A percentile compares a stretch with the other conserved stretches of the same genome.
These are phyloP conservation scores for Asarcornis scutulata DNA, from an alignment of 2,113 vertebrate species.

Conservation along the genomic window DNA sequence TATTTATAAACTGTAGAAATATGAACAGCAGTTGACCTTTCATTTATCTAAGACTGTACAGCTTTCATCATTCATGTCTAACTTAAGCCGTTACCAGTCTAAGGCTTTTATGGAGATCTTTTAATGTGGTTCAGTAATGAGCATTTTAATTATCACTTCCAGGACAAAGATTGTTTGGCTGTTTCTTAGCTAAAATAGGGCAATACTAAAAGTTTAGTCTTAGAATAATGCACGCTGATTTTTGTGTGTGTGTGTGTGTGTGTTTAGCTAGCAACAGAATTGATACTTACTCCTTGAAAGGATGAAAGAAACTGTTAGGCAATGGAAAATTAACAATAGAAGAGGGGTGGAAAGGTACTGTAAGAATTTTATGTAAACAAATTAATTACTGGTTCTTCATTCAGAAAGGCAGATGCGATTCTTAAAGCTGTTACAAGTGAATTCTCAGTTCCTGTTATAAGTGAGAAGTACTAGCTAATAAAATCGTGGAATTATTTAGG, in stretches of 20 bases:
- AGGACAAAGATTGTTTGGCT: neutral
- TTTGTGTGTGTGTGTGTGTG: too few species aligned
- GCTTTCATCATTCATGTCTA: neutral
- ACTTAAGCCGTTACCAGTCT: neutral
- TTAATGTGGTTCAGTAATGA: neutral
- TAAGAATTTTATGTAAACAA: neutral
- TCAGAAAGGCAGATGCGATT: neutral
- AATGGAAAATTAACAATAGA: neutral
- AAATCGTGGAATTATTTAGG: too few species aligned
- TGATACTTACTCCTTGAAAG: neutral
- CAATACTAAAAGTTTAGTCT: neutral
- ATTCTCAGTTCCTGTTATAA: too few species aligned
- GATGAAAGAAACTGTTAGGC: neutral
- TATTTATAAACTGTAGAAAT: too few species aligned
- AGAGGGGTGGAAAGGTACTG: neutral
- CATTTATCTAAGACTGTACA: neutral
- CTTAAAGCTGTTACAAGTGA: neutral
- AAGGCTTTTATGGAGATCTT: neutral
- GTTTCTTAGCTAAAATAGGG: neutral
- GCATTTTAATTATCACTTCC: slow-evolving; percentile 24
- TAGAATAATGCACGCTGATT: neutral
- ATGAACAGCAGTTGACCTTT: neutral
- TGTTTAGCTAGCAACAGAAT: neutral
- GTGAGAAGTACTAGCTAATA: neutral
- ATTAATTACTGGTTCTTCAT: neutral